Base-by-base conservation (phyloP, 2,888 invertebrate species). In the Apantesis nais region DNA sequence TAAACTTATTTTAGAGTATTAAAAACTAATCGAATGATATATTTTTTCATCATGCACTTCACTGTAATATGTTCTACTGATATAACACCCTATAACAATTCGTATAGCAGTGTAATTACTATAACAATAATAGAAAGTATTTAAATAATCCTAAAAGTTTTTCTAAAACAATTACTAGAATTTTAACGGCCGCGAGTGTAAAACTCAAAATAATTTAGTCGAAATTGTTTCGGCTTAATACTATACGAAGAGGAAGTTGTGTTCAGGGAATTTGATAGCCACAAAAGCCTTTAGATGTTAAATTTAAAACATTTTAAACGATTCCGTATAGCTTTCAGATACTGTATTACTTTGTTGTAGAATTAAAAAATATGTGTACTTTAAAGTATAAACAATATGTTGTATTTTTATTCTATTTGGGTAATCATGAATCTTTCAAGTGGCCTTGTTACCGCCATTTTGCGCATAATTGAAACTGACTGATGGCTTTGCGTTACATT, bases 211-310 rank as follows among this genome's bases (percentile, higher is more conserved):
- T 73, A 72, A 76, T 79, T 80, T 79, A 66, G 72, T 66, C 64
- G 55, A 79, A 83, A 82, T 79, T 76, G 78, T 79, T 82, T 78
- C 72, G 67, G 77, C 77, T 75, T 78, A 66, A 39, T 75, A 72
- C 70, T 73, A 75, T 70, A 58, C 72, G 67, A 73, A 76, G 68
- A 62, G 71, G 37, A 68, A 70, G 71, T 69, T 67, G 68, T 66
- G 68, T 68, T 67, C 25, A 41, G 69, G 72, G 70, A 72, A 67
- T 60, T 70, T 67, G 62, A 41, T 61, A 67, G 70, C 64, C 73
- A 62, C 80, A 68, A 71, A 67, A 62, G 65, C n/a, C 65, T 70
- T 74, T 64, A 66, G 58, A 73, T 65, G 67, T 41, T 41, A 65
- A 69, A 74, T 75, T 71, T 25, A 69, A 71, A 72, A 64, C 60